These are phyloP conservation scores for Delphinus delphis DNA, from an alignment of 2,113 vertebrate species.

Conservation along the genomic window DNA sequence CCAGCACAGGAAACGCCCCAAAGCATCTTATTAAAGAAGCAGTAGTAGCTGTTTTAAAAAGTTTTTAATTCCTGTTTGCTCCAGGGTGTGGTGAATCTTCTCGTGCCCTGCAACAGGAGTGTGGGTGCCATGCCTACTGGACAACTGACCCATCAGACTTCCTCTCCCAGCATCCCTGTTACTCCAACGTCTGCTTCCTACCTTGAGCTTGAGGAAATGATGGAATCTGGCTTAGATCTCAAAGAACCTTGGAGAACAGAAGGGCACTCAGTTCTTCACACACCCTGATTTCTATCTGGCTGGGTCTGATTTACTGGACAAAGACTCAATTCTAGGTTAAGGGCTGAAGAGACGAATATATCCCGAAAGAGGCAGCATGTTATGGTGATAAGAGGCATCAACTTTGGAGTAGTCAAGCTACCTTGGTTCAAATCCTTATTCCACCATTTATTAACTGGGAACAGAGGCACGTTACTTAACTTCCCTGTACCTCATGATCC, in stretches of 20 bases:
- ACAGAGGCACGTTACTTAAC: not conserved
- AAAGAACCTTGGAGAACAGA: constrained; percentile 57
- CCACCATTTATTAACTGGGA: not conserved
- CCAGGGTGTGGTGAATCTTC: constrained; percentile 48
- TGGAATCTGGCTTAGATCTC: constrained; percentile 37
- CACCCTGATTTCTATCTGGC: constrained; percentile 35
- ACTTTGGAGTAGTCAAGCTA: not conserved
- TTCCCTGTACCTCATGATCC: not conserved
- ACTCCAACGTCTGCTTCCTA: not conserved
- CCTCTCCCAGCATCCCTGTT: not conserved
- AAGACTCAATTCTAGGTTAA: constrained; percentile 47
- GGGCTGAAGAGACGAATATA: not conserved
- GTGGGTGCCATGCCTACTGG: not conserved
- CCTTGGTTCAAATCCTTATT: not conserved
- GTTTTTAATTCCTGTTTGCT: constrained; percentile 10
- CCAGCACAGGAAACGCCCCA: constrained; percentile 51
- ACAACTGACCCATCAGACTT: not conserved
- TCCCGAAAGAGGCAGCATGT: not conserved
- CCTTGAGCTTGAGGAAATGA: constrained; percentile 39
- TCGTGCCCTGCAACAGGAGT: not conserved
- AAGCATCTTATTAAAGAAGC: constrained; percentile 59
- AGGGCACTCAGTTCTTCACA: constrained; percentile 48
- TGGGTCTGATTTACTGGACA: constrained; percentile 31
- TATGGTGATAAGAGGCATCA: not conserved
- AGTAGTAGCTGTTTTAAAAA: constrained; percentile 26